A percentile compares a stretch with the other conserved stretches of the same genome.
Conservation (phyloP, 2,888 invertebrate genomes). For the Parapristionchus giblindavisi region DNA sequence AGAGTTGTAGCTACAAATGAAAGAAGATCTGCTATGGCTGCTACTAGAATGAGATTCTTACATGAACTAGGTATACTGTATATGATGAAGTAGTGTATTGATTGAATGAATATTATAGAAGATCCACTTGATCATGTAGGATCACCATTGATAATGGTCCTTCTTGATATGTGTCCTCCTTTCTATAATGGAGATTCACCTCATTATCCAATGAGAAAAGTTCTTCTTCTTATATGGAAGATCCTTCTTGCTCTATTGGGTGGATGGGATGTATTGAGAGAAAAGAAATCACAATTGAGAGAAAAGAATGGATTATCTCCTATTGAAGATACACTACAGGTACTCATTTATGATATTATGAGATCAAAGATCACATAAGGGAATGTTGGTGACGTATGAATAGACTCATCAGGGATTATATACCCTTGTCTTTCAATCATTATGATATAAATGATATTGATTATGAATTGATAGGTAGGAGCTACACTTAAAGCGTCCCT, state of each 20-base stretch:
- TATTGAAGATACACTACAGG: slow-evolving; percentile 84
- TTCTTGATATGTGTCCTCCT: slow-evolving; percentile 93
- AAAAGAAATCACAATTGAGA: slow-evolving; percentile 72
- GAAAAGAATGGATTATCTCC: slow-evolving; percentile 75
- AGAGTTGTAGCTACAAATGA: slow-evolving; percentile 75
- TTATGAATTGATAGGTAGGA: background rate
- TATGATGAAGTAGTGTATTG: too few relatives aligned
- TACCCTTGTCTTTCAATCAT: too few relatives aligned
- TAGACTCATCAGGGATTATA: background rate
- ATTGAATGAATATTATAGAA: slow-evolving; percentile 47
- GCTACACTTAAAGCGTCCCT: slow-evolving; percentile 26
- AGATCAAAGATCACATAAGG: background rate
- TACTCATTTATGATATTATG: background rate
- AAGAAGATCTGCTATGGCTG: slow-evolving; percentile 35
- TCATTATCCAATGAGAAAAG: slow-evolving; percentile 97
- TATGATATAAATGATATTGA: too few relatives aligned
- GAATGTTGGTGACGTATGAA: background rate
- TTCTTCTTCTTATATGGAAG: slow-evolving; percentile 92
- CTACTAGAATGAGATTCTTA: slow-evolving; percentile 43
- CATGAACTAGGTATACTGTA: slow-evolving; percentile 46
- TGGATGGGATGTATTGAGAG: slow-evolving; percentile 84
- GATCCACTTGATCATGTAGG: slow-evolving; percentile 61
- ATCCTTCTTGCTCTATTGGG: slow-evolving; percentile 86
- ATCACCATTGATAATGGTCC: slow-evolving; percentile 75
- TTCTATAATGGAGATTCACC: slow-evolving; percentile 95